phyloP scores from a whole-genome alignment of 2,797 vertebrate genomes.

The Microcaecilia unicolor region DNA sequence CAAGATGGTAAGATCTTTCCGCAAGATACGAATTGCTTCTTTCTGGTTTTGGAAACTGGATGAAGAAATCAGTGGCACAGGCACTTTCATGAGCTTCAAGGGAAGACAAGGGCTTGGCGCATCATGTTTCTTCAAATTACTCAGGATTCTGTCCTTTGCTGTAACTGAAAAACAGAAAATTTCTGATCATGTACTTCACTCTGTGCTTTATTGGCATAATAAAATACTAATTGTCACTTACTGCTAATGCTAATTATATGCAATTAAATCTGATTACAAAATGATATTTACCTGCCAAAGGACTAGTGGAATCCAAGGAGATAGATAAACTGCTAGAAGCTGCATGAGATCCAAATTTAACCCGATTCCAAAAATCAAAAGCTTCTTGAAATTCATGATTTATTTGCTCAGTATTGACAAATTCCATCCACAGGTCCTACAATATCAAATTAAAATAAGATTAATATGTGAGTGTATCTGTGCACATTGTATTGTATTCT shows the following conservation, averaged over 20 bases:
- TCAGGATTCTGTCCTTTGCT: constrained; percentile 81
- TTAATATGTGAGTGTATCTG: no score
- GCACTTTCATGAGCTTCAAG: constrained; percentile 61
- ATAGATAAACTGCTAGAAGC: constrained; percentile 31
- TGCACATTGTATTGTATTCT: no score
- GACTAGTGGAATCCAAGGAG: constrained; percentile 67
- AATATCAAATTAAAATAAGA: background rate
- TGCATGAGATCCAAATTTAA: constrained; percentile 68
- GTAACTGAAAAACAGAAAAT: constrained; percentile 27
- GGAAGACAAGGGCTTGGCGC: constrained; percentile 55
- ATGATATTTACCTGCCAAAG: constrained; percentile 58
- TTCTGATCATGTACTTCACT: no score
- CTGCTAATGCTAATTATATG: no score
- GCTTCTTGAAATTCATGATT: constrained; percentile 77
- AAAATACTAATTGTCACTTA: no score
- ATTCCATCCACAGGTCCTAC: constrained; percentile 90
- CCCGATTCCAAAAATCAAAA: constrained; percentile 70
- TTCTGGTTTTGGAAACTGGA: constrained; percentile 61
- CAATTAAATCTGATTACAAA: no score
- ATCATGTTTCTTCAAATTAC: constrained; percentile 78
- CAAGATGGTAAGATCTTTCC: constrained; percentile 64
- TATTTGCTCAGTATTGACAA: constrained; percentile 78
- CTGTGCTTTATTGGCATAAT: no score
- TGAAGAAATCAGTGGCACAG: constrained; percentile 70
- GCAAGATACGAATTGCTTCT: constrained; percentile 62